Conservation (phyloP, 2,888 invertebrate species). For the Dorcus parallelipipedus region DNA sequence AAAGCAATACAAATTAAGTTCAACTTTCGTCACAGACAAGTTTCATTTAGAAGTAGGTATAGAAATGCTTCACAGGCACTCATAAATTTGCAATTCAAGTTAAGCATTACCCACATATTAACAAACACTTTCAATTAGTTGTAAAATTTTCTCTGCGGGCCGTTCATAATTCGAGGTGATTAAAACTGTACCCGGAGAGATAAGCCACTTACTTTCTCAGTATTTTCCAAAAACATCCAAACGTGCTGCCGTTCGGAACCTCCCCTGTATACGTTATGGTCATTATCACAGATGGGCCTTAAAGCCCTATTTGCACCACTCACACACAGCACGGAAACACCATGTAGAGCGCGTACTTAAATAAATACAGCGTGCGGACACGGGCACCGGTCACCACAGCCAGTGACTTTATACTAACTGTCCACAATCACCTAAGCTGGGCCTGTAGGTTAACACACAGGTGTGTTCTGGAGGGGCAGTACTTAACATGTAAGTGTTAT, state of each 20-base stretch:
- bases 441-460: conserved; percentile 23
- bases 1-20: no score
- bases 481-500: background rate
- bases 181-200: no score
- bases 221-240: conserved; percentile 90
- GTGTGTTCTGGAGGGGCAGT: conserved; percentile 11
- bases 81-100: no score
- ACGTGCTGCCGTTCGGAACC: conserved; percentile 88
- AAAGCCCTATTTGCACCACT: conserved; percentile 11
- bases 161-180: no score
- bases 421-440: conserved; percentile 22
- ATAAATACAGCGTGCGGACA: background rate
- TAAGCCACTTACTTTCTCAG: conserved; percentile 71
- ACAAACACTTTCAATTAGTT: background rate
- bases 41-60: no score
- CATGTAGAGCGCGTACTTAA: conserved; percentile 3
- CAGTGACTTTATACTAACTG: conserved; percentile 24
- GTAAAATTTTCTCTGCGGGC: background rate
- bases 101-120: no score
- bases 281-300: conserved; percentile 52
- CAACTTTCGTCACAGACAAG: no score
- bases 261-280: conserved; percentile 87
- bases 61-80: no score
- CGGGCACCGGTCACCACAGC: conserved; percentile 13
- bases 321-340: conserved; percentile 3